Percentiles rank a stretch among this genome's conserved stretches.
Conservation (phyloP, 2,797 vertebrate genomes). For the Bovichtus variegatus region DNA sequence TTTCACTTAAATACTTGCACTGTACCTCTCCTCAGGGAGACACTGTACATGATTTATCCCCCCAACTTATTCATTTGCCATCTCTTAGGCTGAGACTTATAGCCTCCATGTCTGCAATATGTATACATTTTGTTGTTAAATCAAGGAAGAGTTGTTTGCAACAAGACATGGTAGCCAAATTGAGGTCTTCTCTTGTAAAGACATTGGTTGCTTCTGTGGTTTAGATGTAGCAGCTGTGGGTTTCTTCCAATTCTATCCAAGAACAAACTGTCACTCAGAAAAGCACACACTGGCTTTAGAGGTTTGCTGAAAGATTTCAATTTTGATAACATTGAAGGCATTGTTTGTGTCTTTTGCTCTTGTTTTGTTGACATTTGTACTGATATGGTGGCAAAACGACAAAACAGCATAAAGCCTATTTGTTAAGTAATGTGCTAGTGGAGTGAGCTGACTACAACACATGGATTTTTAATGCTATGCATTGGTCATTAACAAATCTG, state of each 20-base stretch:
- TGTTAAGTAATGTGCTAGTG: conserved; percentile 24
- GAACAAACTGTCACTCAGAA: conserved; percentile 37
- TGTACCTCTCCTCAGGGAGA: conserved; percentile 62
- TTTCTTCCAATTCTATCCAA: conserved; percentile 33
- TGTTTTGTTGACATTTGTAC: conserved; percentile 37
- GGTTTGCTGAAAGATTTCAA: conserved; percentile 50
- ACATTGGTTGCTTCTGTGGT: conserved; percentile 27
- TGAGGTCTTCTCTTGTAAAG: conserved; percentile 47
- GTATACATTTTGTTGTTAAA: conserved; percentile 67
- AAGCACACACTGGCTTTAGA: conserved; percentile 42
- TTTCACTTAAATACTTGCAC: conserved; percentile 77
- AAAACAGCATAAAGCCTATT: conserved; percentile 17
- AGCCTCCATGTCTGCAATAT: conserved; percentile 44
- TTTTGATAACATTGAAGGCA: conserved; percentile 41
- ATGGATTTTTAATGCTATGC: conserved; percentile 13
- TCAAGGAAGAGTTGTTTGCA: conserved; percentile 53
- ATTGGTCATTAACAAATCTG: conserved; percentile 19
- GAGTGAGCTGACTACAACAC: neutral
- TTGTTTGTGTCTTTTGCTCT: conserved; percentile 22
- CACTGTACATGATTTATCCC: conserved; percentile 74
- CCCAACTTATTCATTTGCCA: conserved; percentile 60
- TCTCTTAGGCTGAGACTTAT: conserved; percentile 48
- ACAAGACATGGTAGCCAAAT: conserved; percentile 53
- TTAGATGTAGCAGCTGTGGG: conserved; percentile 42
- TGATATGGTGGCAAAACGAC: conserved; percentile 42